Evolutionary conservation across 2,888 invertebrate genomes (phyloP).

Genomic region (Lithosia quadra): DNA sequence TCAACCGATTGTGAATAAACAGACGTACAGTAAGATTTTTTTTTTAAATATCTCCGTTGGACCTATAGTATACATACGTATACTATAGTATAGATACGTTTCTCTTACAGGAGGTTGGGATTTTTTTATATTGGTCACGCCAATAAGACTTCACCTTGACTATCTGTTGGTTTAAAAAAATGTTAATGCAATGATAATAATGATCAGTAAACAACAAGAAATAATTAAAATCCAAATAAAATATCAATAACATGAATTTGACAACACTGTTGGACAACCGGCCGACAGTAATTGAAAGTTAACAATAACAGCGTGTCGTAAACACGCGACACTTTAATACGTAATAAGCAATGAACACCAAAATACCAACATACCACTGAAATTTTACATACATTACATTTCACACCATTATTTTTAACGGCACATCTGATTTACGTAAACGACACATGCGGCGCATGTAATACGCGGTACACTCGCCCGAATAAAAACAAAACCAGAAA

Average conservation of each 20-base stretch:
- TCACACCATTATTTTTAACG: constrained; percentile 73
- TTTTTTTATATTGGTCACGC: no score
- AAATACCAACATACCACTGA: constrained; percentile 36
- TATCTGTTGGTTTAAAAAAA: no score
- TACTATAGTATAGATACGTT: no score
- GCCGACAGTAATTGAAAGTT: constrained; percentile 51
- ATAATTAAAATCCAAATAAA: constrained; percentile 11
- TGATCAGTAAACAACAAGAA: constrained; percentile 4
- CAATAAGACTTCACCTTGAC: no score
- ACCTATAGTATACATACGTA: no score
- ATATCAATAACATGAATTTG: constrained; percentile 13
- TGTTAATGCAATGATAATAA: not conserved
- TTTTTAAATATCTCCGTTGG: no score
- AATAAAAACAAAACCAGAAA: constrained; percentile 45
- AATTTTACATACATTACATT: constrained; percentile 56
- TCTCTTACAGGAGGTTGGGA: no score
- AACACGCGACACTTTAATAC: constrained; percentile 45
- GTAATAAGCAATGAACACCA: constrained; percentile 45
- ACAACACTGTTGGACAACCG: constrained; percentile 53
- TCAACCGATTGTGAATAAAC: no score
- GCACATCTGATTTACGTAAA: constrained; percentile 65
- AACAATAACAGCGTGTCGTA: constrained; percentile 49
- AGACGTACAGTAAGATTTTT: no score
- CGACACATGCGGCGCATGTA: constrained; percentile 44
- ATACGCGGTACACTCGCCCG: constrained; percentile 36